Conservation (phyloP, 2,797 vertebrate genomes). For the Pseudocheirus occidentalis region DNA sequence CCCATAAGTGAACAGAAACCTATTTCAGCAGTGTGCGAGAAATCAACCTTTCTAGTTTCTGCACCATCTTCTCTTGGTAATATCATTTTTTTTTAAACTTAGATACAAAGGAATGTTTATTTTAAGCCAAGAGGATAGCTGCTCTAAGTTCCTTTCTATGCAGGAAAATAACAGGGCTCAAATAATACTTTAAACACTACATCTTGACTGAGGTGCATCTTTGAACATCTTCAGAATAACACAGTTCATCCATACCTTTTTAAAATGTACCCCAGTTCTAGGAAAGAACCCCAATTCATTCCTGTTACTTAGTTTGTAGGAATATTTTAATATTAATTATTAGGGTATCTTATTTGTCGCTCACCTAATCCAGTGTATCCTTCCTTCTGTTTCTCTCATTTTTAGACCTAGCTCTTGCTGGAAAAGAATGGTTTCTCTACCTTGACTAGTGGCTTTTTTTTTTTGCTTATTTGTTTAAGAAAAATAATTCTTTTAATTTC, state of each 20-base stretch:
- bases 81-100: not conserved
- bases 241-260: rapidly evolving
- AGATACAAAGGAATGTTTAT: not conserved
- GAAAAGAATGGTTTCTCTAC: not conserved
- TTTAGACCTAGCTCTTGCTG: not conserved
- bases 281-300: not conserved
- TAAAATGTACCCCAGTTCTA: rapidly evolving
- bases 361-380: not conserved
- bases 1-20: not conserved
- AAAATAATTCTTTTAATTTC: not conserved
- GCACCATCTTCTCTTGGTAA: conserved; percentile 73
- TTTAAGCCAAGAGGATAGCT: not conserved
- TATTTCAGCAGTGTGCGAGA: not conserved
- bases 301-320: not conserved
- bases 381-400: too few species aligned
- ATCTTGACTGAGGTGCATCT: not conserved
- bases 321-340: not conserved
- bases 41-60: not conserved
- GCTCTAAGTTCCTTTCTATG: rapidly evolving
- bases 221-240: rapidly evolving
- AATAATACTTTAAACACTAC: not conserved
- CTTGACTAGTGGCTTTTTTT: not conserved
- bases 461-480: not conserved
- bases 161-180: not conserved
- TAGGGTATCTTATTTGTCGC: not conserved